A percentile compares a stretch with the other conserved stretches of the same genome.
These are phyloP conservation scores for Oncorhynchus nerka DNA, from an alignment of 2,113 vertebrate genomes.

Conservation along the genomic window DNA sequence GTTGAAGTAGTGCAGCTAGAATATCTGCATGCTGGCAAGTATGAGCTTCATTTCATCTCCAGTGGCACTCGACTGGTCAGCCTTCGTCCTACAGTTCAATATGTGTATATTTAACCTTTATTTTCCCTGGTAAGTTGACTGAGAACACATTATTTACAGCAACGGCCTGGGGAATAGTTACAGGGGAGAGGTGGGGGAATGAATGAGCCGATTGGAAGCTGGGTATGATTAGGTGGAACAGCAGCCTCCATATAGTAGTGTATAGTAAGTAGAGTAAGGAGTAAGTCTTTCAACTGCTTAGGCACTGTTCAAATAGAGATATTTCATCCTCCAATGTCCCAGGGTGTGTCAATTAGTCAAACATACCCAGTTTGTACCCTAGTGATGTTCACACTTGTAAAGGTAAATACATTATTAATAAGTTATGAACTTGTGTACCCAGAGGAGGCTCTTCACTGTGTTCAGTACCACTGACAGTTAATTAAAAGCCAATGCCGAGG, in stretches of 20 bases:
- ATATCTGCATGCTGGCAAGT: constrained; percentile 15
- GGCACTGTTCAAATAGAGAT: constrained; percentile 16
- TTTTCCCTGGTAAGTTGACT: too few relatives aligned
- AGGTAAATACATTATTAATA: constrained; percentile 25
- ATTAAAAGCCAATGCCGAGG: too few relatives aligned
- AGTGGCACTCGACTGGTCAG: constrained; percentile 11
- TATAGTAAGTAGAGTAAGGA: constrained; percentile 47
- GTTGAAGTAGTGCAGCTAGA: background rate
- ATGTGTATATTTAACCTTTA: background rate
- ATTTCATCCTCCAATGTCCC: constrained; percentile 28
- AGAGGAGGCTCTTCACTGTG: background rate
- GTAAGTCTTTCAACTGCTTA: constrained; percentile 33
- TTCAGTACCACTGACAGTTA: background rate
- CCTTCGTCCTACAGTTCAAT: constrained; percentile 43
- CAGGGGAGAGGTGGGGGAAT: too few relatives aligned
- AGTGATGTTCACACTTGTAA: constrained; percentile 29
- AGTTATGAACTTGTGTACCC: constrained; percentile 16
- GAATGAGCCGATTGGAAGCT: too few relatives aligned
- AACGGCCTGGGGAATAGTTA: too few relatives aligned
- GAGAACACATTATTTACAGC: too few relatives aligned
- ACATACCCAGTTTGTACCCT: constrained; percentile 3
- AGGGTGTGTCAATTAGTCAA: constrained; percentile 31
- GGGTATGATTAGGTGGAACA: constrained; percentile 29
- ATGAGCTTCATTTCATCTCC: constrained; percentile 14
- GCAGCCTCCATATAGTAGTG: constrained; percentile 23